Base-by-base conservation (phyloP, 30 jellyfish, hydroid and myxozoan species). In the Morbakka virulenta region DNA sequence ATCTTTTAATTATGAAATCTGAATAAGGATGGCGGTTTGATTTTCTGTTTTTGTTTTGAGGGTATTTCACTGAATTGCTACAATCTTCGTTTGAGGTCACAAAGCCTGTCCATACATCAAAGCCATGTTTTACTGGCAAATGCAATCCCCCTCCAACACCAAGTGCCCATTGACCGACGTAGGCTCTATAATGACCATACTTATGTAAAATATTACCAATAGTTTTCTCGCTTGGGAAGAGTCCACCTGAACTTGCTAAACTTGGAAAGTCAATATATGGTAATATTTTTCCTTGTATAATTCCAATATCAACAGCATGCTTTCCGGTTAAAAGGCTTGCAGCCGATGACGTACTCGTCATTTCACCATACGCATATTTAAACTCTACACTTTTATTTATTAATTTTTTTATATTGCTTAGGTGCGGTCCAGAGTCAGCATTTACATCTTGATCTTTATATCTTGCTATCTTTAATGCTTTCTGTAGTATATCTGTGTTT, bases 241-340 rank as follows among this genome's bases (percentile, higher is more conserved):
- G 76, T 25, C 96, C 96, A 28, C 96, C 96, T 17, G 80, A 64
- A 32, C 94, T 78, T 41, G 96, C 96, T 17, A 80, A 29, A 32
- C 96, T 86, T 0, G 96, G 96, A 4, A 86, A 28, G 0, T 63
- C 48, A 64, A 31, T 72, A 51, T 75, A 86, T 24, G 96, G 96
- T 27, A 86, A 50, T 12, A 86, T 83, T 35, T 86, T 86, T 33
- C 96, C 96, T 50, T 73, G 74, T n/a, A 86, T 79, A 29, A 86
- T 74, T 0, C 96, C 96, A 13, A 83, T 71, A 20, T 86, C 89
- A 2, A 79, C 86, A 0, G 96, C 96, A 14, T 69, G 84, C 28
- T 67, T 61, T 27, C 96, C 96, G 22, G 96, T 86, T 13, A 86
- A 34, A 14, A 86, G 34, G 2, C 87, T 47, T 14, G 96, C 88